phyloP scores from a whole-genome alignment of 2,888 invertebrate genomes.

The Macaria liturata region DNA sequence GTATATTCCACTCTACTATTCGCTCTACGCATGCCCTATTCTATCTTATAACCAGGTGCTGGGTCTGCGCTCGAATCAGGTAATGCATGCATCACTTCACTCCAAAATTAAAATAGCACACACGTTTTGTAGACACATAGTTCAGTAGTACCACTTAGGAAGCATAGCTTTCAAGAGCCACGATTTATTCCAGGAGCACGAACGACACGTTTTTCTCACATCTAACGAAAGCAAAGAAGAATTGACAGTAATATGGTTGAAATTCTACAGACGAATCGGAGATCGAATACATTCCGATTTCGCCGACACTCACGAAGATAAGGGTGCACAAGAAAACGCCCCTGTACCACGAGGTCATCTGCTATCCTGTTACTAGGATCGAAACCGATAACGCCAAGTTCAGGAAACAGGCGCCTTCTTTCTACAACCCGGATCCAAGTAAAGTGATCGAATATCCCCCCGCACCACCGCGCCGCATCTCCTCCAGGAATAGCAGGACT shows the following conservation, averaged over 20 bases:
- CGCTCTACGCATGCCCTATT: conserved; percentile 52
- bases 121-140: conserved; percentile 40
- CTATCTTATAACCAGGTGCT: conserved; percentile 64
- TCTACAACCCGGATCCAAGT: conserved; percentile 65
- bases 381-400: conserved; percentile 69
- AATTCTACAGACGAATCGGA: conserved; percentile 88
- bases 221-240: conserved; percentile 56
- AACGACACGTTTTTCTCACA: conserved; percentile 68
- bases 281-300: conserved; percentile 92
- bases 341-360: conserved; percentile 81
- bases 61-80: conserved; percentile 65
- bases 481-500: conserved; percentile 89
- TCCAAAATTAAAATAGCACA: conserved; percentile 78
- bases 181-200: conserved; percentile 58
- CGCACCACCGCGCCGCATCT: conserved; percentile 89
- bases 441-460: conserved; percentile 79
- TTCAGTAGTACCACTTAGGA: conserved; percentile 61
- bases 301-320: conserved; percentile 91
- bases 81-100: conserved; percentile 70
- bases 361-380: conserved; percentile 82
- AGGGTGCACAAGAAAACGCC: conserved; percentile 87
- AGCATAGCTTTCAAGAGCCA: conserved; percentile 58
- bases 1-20: conserved; percentile 41
- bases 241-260: conserved; percentile 58
- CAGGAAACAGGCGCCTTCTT: conserved; percentile 84